Evolutionary conservation across 2,797 vertebrate species (phyloP).

Genomic region (Sphenopsis melanotis): DNA sequence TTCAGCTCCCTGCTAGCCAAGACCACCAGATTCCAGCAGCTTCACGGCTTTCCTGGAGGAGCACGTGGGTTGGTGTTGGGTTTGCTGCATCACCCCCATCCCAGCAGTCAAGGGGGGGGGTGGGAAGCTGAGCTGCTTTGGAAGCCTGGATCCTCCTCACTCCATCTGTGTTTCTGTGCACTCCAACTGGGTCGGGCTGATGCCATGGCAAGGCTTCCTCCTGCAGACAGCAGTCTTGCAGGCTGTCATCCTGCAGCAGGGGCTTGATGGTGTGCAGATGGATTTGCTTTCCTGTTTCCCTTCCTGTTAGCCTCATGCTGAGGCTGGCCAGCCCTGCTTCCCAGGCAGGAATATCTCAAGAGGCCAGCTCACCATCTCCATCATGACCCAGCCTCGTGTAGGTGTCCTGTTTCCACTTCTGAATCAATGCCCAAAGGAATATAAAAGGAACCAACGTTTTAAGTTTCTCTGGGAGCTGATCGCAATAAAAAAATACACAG

Average conservation of each 20-base stretch:
- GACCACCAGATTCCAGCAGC: background rate
- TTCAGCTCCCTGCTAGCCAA: background rate
- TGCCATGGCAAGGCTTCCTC: background rate
- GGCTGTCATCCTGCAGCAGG: background rate
- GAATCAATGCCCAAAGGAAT: background rate
- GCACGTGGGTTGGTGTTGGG: rapidly evolving
- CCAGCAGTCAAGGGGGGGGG: background rate
- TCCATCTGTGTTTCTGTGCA: background rate
- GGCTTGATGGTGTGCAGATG: slow-evolving; percentile 4
- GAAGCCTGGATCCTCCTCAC: background rate
- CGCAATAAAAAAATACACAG: background rate
- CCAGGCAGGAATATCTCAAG: background rate
- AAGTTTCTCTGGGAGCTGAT: background rate
- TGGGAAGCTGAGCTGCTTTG: background rate
- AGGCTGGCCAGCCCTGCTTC: background rate
- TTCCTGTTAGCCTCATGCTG: background rate
- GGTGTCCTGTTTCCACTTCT: background rate
- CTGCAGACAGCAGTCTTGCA: background rate
- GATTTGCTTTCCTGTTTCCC: background rate
- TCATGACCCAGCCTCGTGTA: background rate
- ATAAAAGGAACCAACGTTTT: background rate
- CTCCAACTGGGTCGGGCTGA: background rate
- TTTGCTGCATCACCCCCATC: background rate
- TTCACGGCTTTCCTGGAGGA: background rate
- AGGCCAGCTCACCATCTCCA: rapidly evolving